Conservation (phyloP, 2,113 vertebrate species). For the Alces alces region DNA sequence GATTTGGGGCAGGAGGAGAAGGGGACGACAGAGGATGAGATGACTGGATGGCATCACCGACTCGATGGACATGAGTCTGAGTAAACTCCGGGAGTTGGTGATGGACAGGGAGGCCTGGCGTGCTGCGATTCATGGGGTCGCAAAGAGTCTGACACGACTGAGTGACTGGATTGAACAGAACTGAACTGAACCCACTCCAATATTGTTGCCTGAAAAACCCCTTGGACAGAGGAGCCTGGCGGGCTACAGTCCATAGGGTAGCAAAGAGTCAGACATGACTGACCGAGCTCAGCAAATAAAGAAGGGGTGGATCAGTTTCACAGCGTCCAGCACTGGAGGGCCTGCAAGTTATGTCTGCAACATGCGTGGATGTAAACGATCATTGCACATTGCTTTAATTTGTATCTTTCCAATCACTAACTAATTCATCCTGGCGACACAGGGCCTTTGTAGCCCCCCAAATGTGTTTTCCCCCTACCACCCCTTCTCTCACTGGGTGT, state of each 20-base stretch:
- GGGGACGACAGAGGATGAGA: too few relatives aligned
- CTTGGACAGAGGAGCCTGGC: background rate
- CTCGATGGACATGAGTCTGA: accelerated
- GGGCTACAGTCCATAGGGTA: background rate
- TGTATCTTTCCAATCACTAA: background rate
- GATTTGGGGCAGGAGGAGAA: too few relatives aligned
- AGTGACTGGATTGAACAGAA: background rate
- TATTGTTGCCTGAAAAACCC: background rate
- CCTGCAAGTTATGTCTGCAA: too few relatives aligned
- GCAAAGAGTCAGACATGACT: background rate
- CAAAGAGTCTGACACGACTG: background rate
- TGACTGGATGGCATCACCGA: too few relatives aligned
- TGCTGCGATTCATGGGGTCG: accelerated
- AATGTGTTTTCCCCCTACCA: background rate
- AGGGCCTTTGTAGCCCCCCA: background rate
- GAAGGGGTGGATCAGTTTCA: background rate
- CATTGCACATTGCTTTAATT: background rate
- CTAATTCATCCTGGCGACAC: background rate
- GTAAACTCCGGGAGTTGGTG: accelerated
- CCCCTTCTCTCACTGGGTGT: background rate
- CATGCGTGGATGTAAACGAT: background rate
- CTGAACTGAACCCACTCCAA: background rate
- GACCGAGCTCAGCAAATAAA: background rate
- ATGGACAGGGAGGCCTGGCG: background rate
- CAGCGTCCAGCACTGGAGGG: accelerated